These are phyloP conservation scores for Myotis davidii DNA, from an alignment of 2,113 vertebrate species.

Conservation along the genomic window DNA sequence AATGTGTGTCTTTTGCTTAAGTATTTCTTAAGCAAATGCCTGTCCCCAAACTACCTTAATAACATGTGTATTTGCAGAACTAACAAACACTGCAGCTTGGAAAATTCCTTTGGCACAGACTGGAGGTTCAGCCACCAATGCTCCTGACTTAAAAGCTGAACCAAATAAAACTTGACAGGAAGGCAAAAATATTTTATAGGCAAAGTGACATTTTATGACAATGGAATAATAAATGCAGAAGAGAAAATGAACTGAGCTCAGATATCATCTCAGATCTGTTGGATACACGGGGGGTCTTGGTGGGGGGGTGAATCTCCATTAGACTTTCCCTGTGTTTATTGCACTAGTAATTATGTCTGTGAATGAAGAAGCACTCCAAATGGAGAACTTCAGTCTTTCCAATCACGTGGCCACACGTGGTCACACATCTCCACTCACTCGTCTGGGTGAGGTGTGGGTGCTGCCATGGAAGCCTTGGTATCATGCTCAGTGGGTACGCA, in stretches of 20 bases:
- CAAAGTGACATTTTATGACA: slow-evolving; percentile 75
- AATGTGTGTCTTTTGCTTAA: slow-evolving; percentile 24
- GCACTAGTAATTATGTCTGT: not conserved
- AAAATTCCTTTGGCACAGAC: slow-evolving; percentile 69
- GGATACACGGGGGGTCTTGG: not conserved
- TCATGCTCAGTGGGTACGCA: not conserved
- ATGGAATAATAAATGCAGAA: slow-evolving; percentile 78
- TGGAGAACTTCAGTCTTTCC: not conserved
- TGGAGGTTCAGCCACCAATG: slow-evolving; percentile 61
- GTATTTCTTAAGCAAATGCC: not conserved
- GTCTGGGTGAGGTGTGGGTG: not conserved
- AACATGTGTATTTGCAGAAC: not conserved
- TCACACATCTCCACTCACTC: not conserved
- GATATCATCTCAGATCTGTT: slow-evolving; percentile 52
- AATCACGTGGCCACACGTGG: not conserved
- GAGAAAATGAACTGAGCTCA: slow-evolving; percentile 60
- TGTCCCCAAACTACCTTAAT: slow-evolving; percentile 45
- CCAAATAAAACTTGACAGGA: slow-evolving; percentile 75
- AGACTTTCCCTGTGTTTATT: slow-evolving; percentile 20
- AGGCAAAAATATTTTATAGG: slow-evolving; percentile 76
- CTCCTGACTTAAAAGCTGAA: slow-evolving; percentile 61
- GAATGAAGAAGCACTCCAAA: slow-evolving; percentile 14
- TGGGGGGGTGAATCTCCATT: not conserved
- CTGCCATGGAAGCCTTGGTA: not conserved
- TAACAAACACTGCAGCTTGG: slow-evolving; percentile 28